Evolutionary conservation across 2,888 invertebrate genomes (phyloP), one percentile per base, ranked within the genome.

Genomic region (Drosophila tripunctata): DNA sequence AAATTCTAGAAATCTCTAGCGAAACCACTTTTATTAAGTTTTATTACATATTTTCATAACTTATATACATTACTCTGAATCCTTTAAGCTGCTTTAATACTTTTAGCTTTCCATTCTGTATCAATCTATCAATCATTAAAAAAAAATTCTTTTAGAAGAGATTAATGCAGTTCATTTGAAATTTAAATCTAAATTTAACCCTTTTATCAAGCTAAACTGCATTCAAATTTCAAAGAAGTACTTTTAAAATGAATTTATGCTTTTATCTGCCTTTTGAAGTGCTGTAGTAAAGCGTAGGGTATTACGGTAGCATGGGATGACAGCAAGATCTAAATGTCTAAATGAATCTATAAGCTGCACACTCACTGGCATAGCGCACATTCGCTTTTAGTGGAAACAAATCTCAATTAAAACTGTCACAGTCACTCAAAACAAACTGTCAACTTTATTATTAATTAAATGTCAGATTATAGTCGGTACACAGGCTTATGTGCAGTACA

Each of bases 371-470:
- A 56, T 55, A 78, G 70, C 73, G 75, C 55, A 47, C 30, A 27
- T 12, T 27, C 17, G 24, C 17, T 66, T n/a, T n/a, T 50, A 52
- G 36, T 52, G 71, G 43, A 69, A 75, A 81, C 77, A 86, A 87
- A 86, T 84, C 77, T 88, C 86, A 89, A 89, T 88, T 89, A 86
- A 78, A 88, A 78, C 88, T 89, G 89, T 89, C 89, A 89, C 75
- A 79, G 77, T 84, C 78, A 84, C 79, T 84, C 78, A 87, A 72
- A 88, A 86, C 89, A 85, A 87, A 75, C 87, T 89, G 87, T 88
- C 87, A 78, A 81, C 80, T 87, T 88, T 88, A 88, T 88, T 88
- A 89, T 87, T 89, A 89, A 89, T 89, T 89, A 89, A 89, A 87
- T 88, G 89, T 83, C 89, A 88, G 89, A 85, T 89, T 89, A 84